Base-by-base conservation (phyloP, 2,113 vertebrate species). In the Dasyprocta punctata region DNA sequence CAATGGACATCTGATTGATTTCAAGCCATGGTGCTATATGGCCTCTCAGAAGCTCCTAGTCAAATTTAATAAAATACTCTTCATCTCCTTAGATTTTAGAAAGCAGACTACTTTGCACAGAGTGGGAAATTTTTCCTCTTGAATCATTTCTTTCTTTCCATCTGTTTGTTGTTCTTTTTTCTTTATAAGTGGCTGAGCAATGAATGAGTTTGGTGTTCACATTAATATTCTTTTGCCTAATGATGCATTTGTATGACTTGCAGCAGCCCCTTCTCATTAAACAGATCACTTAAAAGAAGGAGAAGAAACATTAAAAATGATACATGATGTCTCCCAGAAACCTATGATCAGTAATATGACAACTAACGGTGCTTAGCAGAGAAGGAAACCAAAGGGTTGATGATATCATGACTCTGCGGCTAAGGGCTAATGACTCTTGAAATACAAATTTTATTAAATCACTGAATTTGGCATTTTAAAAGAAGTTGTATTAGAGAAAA, bases 301-400 rank as follows among this genome's bases (percentile, higher is more conserved):
- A 67, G 61, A 85, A 93, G 83, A 96, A 86, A 69, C 89, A 97
- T 93, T 98, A 97, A 97, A 96, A 94, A 80, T 98, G 97, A 97
- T 98, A 90, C 36, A 98, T 95, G 94, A 96, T 41, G 16, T 77
- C 94, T 96, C 47, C 85, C 71, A 77, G 82, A 92, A 96, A 93
- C 81, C 86, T 97, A 97, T 98, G 92, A 97, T 97, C 97, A 63
- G 63, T 95, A 96, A 93, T 97, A 96, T 89, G 88, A 63, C 86
- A 92, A 94, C 86, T 97, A 75, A 61, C 94, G 16, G 41, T 96
- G 82, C 7, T 92, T 71, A 91, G 54, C 24, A 92, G 44, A 63
- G 95, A 96, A 90, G 86, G 58, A 95, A 96, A 0, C 56, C 52
- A 65, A 92, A 65, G 56, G 28, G 33, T 49, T 58, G 47, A 11